These are phyloP conservation scores for Alfaro cultratus DNA, from an alignment of 2,797 vertebrate genomes.

Conservation along the genomic window DNA sequence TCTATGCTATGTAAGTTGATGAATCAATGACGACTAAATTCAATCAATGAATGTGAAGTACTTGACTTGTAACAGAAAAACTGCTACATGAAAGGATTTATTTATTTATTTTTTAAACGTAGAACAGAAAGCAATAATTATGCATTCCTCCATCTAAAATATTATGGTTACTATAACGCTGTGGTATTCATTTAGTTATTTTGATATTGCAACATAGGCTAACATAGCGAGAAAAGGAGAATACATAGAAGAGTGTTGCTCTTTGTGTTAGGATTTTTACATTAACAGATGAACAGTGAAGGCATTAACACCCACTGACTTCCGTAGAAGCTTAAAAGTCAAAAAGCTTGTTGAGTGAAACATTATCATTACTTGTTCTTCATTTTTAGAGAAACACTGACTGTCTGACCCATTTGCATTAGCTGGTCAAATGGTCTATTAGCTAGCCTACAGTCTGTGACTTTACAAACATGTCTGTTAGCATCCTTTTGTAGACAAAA, in stretches of 20 bases:
- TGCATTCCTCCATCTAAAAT: neutral
- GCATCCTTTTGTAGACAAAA: neutral
- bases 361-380: neutral
- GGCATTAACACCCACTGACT: neutral
- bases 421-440: neutral
- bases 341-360: neutral
- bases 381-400: neutral
- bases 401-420: neutral
- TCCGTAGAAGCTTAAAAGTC: neutral
- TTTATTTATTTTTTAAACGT: neutral
- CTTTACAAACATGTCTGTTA: neutral
- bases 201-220: neutral
- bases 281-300: neutral
- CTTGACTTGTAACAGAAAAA: constrained; percentile 49
- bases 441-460: neutral
- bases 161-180: neutral
- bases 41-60: constrained; percentile 13
- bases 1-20: neutral
- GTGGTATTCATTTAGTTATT: neutral
- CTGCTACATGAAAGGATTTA: constrained; percentile 37
- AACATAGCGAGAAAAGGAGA: neutral
- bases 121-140: neutral
- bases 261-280: neutral
- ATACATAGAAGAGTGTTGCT: neutral
- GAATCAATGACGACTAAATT: neutral